Base-by-base conservation (phyloP, 2,888 invertebrate species). In the Drosophila cognata region DNA sequence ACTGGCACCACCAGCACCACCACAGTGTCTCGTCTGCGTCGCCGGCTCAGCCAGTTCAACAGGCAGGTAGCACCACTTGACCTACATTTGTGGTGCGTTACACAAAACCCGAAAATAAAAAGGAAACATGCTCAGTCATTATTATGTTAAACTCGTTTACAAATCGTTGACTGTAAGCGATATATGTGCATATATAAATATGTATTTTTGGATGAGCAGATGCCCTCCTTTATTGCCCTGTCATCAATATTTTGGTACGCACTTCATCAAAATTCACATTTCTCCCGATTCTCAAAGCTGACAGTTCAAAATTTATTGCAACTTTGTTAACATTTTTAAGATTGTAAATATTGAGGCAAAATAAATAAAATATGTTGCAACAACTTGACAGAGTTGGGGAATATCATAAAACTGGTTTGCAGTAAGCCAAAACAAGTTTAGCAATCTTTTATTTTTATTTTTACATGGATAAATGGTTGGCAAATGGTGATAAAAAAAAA, bases 71-170 rank as follows among this genome's bases (percentile, higher is more conserved):
- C 61, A 74, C 57, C 72, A 74, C 87, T 89, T 79, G 89, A 86
- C 91, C 91, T 86, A 90, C 74, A 86, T 83, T 64, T 33, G 11
- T 29, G 1, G n/a, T 46, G 55, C 72, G 55, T 72, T 67, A 63
- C 53, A 69, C 60, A 66, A 71, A 70, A 61, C 52, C 16, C 46
- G 56, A 65, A 62, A 74, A 58, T 25, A 35, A 65, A 48, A 57
- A 25, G 64, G 56, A 59, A 67, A 71, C 53, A 61, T 74, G 60
- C 60, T 61, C 65, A 62, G 72, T 86, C 89, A 90, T 86, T 86
- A 80, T 76, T 85, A 73, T 76, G 78, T 56, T 77, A 59, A 88
- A 76, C 84, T 71, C 56, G 87, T 74, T 88, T 72, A 58, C 46
- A 38, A 41, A 60, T 33, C 50, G 28, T 31, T 46, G 38, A 41